Evolutionary conservation across 2,113 vertebrate species (phyloP), one percentile per base, ranked within the genome.

Genomic region (Nasalis larvatus): DNA sequence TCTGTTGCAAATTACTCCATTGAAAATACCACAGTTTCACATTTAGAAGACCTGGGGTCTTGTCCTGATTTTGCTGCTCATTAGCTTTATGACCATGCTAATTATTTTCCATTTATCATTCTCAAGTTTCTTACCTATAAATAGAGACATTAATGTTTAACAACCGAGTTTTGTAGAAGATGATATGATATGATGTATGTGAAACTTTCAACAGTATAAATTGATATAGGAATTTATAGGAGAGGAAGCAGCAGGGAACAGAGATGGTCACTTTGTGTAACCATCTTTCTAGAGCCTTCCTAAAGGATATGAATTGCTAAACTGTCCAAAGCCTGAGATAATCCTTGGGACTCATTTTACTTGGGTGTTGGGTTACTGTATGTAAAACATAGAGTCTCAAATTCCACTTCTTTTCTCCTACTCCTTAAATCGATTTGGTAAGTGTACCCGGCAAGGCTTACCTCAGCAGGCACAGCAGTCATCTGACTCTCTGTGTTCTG

Each of bases 101-200:
- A 49, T 92, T 89, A 89, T 78, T 96, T 95, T 47, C 56, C 5
- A 80, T 80, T 84, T 89, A 80, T 56, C 8, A 87, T 89, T 69
- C 25, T 88, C 4, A 84, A 49, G 18, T 84, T 94, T 92, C 49
- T 54, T 71, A 76, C 10, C 42, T 80, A 6, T 68, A 54, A 47
- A 56, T 54, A 63, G 17, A 97, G 47, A 58, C 4, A 66, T 52
- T 82, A 76, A 68, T 86, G 12, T 37, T 52, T 95, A 83, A 68
- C 49, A 45, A 6, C 0, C 42, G 18, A 82, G 4, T 73, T 82
- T 58, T 92, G 58, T 87, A 73, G 21, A 91, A 82, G 47, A 80
- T 84, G 52, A 68, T 30, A 37, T 74, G n/a, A 58, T 52, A 52
- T 16, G 45, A 58, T 20, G 0, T 69, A 54, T 58, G 35, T 86